Conservation (phyloP, 2,797 vertebrate species). For the Podargus strigoides region DNA sequence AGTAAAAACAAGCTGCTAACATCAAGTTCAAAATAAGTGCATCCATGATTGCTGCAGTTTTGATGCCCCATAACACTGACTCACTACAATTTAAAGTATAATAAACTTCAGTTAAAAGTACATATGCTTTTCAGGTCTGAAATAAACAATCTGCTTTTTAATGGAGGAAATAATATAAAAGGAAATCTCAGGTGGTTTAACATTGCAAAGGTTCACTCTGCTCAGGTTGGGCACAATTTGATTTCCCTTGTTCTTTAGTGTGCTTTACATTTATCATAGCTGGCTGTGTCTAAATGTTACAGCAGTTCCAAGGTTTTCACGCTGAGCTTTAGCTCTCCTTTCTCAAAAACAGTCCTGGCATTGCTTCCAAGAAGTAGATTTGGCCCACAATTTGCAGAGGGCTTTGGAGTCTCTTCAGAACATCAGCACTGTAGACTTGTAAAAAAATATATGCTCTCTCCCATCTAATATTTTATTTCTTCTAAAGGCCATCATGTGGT, state of each 20-base stretch:
- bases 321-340: neutral
- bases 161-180: neutral
- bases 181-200: neutral
- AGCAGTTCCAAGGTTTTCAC: neutral
- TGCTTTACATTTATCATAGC: neutral
- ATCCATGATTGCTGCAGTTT: neutral
- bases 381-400: neutral
- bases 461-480: conserved; percentile 47
- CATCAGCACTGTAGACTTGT: neutral
- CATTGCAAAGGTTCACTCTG: neutral
- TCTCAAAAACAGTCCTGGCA: neutral
- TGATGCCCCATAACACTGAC: neutral
- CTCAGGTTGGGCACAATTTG: neutral
- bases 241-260: neutral
- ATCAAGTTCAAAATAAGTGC: neutral
- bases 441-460: neutral
- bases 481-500: neutral
- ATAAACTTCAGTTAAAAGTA: neutral
- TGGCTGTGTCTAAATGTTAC: neutral
- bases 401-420: neutral
- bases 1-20: neutral
- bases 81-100: neutral
- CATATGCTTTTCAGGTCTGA: neutral
- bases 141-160: neutral
- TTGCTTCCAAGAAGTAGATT: neutral